Evolutionary conservation across 2,797 vertebrate species (phyloP).

Genomic region (Sebastes umbrosus): DNA sequence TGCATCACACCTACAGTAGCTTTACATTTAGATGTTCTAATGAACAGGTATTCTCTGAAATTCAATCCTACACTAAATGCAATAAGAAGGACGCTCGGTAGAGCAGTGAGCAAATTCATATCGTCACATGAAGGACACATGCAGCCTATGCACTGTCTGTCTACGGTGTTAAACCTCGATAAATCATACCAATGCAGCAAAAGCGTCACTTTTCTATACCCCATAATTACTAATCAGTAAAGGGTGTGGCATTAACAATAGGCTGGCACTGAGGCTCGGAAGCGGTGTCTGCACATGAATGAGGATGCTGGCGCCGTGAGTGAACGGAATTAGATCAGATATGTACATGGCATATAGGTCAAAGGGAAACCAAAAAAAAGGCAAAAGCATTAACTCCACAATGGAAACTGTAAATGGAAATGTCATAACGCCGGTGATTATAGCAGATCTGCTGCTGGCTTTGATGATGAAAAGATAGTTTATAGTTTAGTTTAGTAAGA

Average conservation of each 20-base stretch:
- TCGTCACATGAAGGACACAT: neutral
- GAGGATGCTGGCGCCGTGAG: neutral
- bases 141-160: neutral
- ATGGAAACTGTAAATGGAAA: constrained; percentile 6
- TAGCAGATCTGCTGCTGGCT: neutral
- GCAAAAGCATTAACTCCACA: constrained; percentile 6
- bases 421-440: neutral
- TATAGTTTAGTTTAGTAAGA: neutral
- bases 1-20: neutral
- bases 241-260: constrained; percentile 35
- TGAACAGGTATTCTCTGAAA: neutral
- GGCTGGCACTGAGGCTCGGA: neutral
- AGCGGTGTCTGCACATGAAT: neutral
- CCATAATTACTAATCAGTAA: constrained; percentile 30
- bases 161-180: neutral
- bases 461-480: neutral
- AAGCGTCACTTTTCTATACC: neutral
- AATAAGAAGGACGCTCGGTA: neutral
- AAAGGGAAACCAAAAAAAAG: neutral
- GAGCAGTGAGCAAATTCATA: neutral
- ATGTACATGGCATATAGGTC: neutral
- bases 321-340: constrained; percentile 15
- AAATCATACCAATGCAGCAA: neutral
- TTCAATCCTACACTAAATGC: neutral
- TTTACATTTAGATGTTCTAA: neutral